Percentiles rank a stretch among this genome's conserved stretches.
These are phyloP conservation scores for Vanessa cardui DNA, from an alignment of 2,888 invertebrate species.

Conservation along the genomic window DNA sequence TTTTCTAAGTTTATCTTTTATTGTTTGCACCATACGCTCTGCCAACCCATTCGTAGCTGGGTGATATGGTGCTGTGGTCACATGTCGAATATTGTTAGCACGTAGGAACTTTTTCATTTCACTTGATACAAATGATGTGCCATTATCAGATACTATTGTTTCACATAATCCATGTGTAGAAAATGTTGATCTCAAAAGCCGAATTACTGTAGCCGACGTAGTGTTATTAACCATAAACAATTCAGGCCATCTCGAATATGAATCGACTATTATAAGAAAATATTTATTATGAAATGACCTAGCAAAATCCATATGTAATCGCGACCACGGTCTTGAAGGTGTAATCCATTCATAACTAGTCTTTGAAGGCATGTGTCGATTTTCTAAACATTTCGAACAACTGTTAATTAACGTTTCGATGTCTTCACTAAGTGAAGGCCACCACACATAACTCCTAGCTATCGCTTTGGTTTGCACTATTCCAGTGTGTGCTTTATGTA, in stretches of 20 bases:
- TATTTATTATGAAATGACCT: conserved; percentile 36
- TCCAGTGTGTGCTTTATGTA: conserved; percentile 38
- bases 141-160: conserved; percentile 33
- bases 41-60: conserved; percentile 41
- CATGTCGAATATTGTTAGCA: conserved; percentile 36
- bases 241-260: conserved; percentile 38
- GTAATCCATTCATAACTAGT: conserved; percentile 29
- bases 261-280: conserved; percentile 37
- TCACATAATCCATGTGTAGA: conserved; percentile 36
- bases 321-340: conserved; percentile 3
- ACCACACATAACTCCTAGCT: conserved; percentile 43
- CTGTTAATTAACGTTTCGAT: conserved; percentile 13
- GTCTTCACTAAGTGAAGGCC: conserved; percentile 38
- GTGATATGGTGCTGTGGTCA: conserved; percentile 39
- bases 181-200: conserved; percentile 31
- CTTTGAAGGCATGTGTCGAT: conserved; percentile 32
- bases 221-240: conserved; percentile 31
- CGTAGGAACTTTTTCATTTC: conserved; percentile 33
- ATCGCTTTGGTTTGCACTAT: conserved; percentile 41
- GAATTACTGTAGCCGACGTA: conserved; percentile 34
- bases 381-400: conserved; percentile 17
- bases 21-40: conserved; percentile 22
- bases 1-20: conserved; percentile 38
- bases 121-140: conserved; percentile 34
- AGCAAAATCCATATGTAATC: conserved; percentile 39